Percentiles rank a stretch among this genome's conserved stretches.
Conservation (phyloP, 2,113 vertebrate species). For the Pachyramphus minor region DNA sequence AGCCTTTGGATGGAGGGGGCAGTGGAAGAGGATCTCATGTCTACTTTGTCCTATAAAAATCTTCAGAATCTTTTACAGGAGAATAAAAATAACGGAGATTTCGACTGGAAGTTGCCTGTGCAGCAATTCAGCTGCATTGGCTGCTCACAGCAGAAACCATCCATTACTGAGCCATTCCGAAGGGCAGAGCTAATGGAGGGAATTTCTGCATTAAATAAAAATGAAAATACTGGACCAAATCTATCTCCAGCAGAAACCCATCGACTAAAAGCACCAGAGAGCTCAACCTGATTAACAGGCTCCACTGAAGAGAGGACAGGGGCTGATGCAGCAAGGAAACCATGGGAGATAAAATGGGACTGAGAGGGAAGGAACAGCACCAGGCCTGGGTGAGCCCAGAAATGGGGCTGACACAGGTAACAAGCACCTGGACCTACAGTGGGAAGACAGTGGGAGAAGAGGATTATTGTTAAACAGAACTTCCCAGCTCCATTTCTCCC, state of each 20-base stretch:
- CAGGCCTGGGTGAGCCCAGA: not conserved
- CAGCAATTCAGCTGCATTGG: not conserved
- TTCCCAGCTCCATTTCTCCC: not conserved
- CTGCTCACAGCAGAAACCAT: not conserved
- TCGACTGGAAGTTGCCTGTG: not conserved
- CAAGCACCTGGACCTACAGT: not conserved
- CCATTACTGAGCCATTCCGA: not conserved
- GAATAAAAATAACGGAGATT: not conserved
- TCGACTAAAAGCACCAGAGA: not conserved
- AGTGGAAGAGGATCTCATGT: fast-evolving
- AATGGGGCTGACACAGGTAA: not conserved
- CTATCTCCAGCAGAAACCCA: not conserved
- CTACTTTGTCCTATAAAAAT: not conserved
- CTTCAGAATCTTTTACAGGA: not conserved
- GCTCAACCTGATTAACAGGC: not conserved
- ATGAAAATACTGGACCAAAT: not conserved
- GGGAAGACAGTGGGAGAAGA: not conserved
- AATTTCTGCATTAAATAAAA: not conserved
- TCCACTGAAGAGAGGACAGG: not conserved
- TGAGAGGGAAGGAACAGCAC: not conserved
- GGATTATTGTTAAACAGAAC: not conserved
- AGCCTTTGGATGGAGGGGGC: not conserved
- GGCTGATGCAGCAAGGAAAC: not conserved
- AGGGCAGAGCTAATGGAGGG: not conserved
- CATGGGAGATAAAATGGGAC: not conserved